Evolutionary conservation across 1,140 invertebrate genomes (phyloP).

Genomic region (Eufriesea mexicana): DNA sequence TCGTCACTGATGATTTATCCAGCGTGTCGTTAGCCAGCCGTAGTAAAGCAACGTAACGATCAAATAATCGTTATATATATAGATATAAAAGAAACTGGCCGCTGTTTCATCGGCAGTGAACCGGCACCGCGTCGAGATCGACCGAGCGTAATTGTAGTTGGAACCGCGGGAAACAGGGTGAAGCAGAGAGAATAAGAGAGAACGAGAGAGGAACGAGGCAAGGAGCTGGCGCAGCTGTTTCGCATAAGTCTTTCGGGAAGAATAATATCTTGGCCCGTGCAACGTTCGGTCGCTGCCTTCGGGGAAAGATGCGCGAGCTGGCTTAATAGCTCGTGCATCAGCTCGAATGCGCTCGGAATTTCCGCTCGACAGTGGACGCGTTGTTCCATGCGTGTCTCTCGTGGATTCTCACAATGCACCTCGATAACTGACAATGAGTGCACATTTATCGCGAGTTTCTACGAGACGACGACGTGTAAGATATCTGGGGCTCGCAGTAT

Average conservation of each 20-base stretch:
- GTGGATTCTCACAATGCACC: not conserved
- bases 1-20: conserved; percentile 42
- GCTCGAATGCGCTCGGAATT: not conserved
- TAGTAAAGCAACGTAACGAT: conserved; percentile 43
- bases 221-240: conserved; percentile 73
- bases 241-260: conserved; percentile 77
- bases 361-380: conserved; percentile 28
- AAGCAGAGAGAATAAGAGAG: not conserved
- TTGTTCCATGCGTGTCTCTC: not conserved
- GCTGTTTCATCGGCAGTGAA: conserved; percentile 59
- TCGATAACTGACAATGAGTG: not conserved
- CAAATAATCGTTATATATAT: conserved; percentile 70
- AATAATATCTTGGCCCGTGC: conserved; percentile 75
- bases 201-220: not conserved
- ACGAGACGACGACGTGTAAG: too few relatives aligned
- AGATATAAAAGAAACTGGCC: conserved; percentile 69
- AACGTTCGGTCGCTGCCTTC: conserved; percentile 56
- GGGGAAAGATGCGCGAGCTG: conserved; percentile 49
- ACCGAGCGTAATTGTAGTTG: conserved; percentile 48
- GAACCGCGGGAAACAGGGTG: not conserved
- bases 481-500: too few relatives aligned
- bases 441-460: too few relatives aligned
- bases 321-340: conserved; percentile 45
- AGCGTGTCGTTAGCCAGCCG: conserved; percentile 2
- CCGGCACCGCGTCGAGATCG: conserved; percentile 29